Evolutionary conservation across 2,888 invertebrate genomes (phyloP).

Genomic region (Melikaiella ostensackeni): DNA sequence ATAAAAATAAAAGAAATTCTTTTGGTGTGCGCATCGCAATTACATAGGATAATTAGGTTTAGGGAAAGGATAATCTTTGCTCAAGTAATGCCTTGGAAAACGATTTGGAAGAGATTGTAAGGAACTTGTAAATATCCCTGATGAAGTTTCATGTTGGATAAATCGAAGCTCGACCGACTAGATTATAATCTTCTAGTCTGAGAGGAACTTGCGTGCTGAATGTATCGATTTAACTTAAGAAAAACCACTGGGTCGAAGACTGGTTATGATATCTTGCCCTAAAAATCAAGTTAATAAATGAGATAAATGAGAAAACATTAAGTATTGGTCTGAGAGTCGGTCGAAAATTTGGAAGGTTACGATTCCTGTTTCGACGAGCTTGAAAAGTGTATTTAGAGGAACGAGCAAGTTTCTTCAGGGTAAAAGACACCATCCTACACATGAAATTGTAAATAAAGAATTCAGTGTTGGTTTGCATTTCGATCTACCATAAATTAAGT

Average conservation of each 20-base stretch:
- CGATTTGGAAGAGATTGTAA: constrained; percentile 61
- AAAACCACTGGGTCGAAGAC: constrained; percentile 54
- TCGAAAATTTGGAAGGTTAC: constrained; percentile 52
- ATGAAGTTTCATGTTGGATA: constrained; percentile 51
- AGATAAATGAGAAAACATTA: neutral
- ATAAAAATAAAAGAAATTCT: neutral
- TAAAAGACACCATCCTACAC: constrained; percentile 30
- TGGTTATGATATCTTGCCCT: constrained; percentile 52
- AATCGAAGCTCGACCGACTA: constrained; percentile 55
- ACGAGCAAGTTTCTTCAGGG: constrained; percentile 36
- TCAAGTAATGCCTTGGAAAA: constrained; percentile 72
- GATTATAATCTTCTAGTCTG: constrained; percentile 54
- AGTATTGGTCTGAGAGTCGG: constrained; percentile 23
- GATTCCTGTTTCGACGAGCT: constrained; percentile 47
- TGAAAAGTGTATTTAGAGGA: constrained; percentile 22
- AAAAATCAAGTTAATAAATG: constrained; percentile 34
- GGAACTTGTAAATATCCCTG: constrained; percentile 63
- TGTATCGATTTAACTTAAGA: constrained; percentile 54
- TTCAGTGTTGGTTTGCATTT: constrained; percentile 37
- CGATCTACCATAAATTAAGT: constrained; percentile 39
- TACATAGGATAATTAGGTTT: constrained; percentile 43
- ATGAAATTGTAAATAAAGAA: constrained; percentile 37
- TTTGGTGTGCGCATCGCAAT: constrained; percentile 28
- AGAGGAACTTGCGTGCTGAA: constrained; percentile 57
- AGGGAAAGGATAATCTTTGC: constrained; percentile 65